These are phyloP conservation scores for Pocillopora verrucosa DNA, from an alignment of 64 coral and sea anemone species.

Conservation along the genomic window DNA sequence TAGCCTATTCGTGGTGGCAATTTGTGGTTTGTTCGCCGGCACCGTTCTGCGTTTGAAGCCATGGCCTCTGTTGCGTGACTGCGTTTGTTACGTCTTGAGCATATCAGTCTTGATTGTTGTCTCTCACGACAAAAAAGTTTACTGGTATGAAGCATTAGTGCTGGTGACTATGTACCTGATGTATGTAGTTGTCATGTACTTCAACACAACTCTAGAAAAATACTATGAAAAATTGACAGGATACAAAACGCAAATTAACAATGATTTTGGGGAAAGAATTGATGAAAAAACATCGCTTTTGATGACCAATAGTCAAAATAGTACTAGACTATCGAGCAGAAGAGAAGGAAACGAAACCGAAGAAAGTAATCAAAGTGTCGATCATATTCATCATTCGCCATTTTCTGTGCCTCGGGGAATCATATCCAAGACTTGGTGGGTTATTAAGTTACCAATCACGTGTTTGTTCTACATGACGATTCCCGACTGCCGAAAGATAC, in stretches of 20 bases:
- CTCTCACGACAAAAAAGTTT: constrained; percentile 60
- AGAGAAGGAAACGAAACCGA: not conserved
- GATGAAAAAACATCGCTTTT: constrained; percentile 3
- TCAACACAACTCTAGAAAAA: constrained; percentile 51
- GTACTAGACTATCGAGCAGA: not conserved
- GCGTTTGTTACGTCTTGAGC: constrained; percentile 70
- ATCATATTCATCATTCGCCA: constrained; percentile 18
- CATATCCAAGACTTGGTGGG: constrained; percentile 41
- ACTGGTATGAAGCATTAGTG: constrained; percentile 79
- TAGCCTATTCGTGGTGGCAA: constrained; percentile 84
- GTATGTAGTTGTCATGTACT: constrained; percentile 84
- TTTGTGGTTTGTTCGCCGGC: constrained; percentile 87
- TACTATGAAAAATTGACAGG: constrained; percentile 30
- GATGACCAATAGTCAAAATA: not conserved
- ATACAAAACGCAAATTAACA: not conserved
- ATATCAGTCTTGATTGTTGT: constrained; percentile 63
- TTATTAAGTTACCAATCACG: constrained; percentile 39
- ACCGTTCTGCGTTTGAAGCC: constrained; percentile 56
- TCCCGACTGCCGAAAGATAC: constrained; percentile 70
- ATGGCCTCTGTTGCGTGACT: constrained; percentile 85
- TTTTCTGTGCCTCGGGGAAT: constrained; percentile 60
- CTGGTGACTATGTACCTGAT: constrained; percentile 84
- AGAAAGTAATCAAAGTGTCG: not conserved
- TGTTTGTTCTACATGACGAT: constrained; percentile 77
- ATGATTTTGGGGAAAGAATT: not conserved